Evolutionary conservation across 2,888 invertebrate genomes (phyloP).

Genomic region (Cynaeus angustus): DNA sequence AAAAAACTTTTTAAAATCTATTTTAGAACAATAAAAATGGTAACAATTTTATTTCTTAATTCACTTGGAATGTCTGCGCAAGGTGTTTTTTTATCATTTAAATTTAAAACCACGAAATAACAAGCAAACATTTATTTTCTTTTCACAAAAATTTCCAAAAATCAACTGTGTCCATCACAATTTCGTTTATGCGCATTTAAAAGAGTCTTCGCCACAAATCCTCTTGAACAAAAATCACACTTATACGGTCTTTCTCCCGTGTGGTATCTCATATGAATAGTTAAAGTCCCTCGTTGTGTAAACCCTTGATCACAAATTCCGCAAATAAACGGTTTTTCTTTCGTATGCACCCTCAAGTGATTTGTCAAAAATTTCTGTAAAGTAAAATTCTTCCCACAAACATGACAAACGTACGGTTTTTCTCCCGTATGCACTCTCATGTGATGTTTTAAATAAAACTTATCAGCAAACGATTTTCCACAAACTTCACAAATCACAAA

Average conservation of each 20-base stretch:
- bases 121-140: background rate
- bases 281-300: slow-evolving; percentile 51
- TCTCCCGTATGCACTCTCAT: slow-evolving; percentile 53
- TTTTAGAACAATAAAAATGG: too few relatives aligned
- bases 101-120: too few relatives aligned
- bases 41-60: too few relatives aligned
- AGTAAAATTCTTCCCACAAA: slow-evolving; percentile 55
- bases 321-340: slow-evolving; percentile 51
- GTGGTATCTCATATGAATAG: slow-evolving; percentile 50
- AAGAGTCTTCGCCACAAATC: slow-evolving; percentile 10
- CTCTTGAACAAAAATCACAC: slow-evolving; percentile 10
- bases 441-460: slow-evolving; percentile 52
- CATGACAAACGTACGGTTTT: slow-evolving; percentile 45
- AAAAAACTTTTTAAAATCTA: too few relatives aligned
- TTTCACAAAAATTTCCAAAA: too few relatives aligned
- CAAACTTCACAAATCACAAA: slow-evolving; percentile 67
- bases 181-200: background rate
- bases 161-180: too few relatives aligned
- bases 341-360: slow-evolving; percentile 51
- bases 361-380: slow-evolving; percentile 29
- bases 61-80: too few relatives aligned
- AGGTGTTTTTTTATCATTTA: too few relatives aligned
- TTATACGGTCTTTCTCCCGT: slow-evolving; percentile 19
- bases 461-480: slow-evolving; percentile 59
- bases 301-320: slow-evolving; percentile 54